Conservation (phyloP, 1,140 invertebrate genomes). For the Drosophila elegans region DNA sequence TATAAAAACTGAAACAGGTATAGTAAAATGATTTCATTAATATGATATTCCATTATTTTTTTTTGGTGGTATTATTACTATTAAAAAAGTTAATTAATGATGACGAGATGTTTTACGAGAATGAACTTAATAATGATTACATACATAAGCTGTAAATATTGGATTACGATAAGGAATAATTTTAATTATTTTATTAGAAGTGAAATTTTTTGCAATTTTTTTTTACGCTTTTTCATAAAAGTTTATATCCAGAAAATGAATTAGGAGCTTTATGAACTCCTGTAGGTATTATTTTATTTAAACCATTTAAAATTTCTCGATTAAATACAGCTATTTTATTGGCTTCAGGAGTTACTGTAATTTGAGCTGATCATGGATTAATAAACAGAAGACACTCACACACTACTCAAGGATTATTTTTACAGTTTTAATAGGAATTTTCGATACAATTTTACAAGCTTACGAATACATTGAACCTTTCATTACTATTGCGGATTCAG, state of each 20-base stretch:
- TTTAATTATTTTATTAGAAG: slow-evolving; percentile 55
- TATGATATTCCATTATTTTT: slow-evolving; percentile 85
- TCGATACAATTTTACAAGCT: slow-evolving; percentile 86
- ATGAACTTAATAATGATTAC: slow-evolving; percentile 86
- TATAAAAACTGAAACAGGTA: slow-evolving; percentile 50
- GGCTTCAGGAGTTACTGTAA: slow-evolving; percentile 86
- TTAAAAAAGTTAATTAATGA: slow-evolving; percentile 87
- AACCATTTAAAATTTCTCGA: slow-evolving; percentile 87
- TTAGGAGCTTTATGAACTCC: slow-evolving; percentile 87
- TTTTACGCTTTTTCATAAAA: slow-evolving; percentile 87
- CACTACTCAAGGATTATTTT: slow-evolving; percentile 85
- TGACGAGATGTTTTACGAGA: slow-evolving; percentile 88
- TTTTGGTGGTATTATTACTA: slow-evolving; percentile 84
- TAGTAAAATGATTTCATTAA: slow-evolving; percentile 84
- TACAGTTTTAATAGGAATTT: slow-evolving; percentile 86
- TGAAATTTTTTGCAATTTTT: slow-evolving; percentile 54
- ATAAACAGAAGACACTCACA: slow-evolving; percentile 85
- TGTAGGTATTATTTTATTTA: slow-evolving; percentile 86
- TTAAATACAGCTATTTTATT: slow-evolving; percentile 88
- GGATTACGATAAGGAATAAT: slow-evolving; percentile 80
- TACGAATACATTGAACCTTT: slow-evolving; percentile 86
- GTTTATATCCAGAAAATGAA: slow-evolving; percentile 87
- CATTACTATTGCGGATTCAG: slow-evolving; percentile 88
- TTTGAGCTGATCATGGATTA: slow-evolving; percentile 86
- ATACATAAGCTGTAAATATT: slow-evolving; percentile 78